Base-by-base conservation (phyloP, 2,888 invertebrate species). In the Flexamia atlantica region DNA sequence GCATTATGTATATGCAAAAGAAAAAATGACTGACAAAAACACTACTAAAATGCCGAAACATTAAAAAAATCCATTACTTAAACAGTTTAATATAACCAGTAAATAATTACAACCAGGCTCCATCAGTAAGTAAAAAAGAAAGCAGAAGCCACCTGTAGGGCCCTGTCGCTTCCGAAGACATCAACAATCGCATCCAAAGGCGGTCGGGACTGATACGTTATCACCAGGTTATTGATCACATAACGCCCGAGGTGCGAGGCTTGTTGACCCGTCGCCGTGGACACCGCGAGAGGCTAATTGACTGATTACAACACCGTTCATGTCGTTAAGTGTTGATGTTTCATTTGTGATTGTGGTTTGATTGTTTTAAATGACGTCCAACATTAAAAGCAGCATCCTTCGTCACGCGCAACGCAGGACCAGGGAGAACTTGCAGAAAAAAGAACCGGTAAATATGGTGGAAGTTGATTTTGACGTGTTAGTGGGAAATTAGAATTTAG, bases 361-460 rank as follows among this genome's bases (percentile, higher is more conserved):
- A 20, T 53, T 12, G 60, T 60, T 23, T 4, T 60, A 23, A 53
- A 20, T 9, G 17, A 72, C 40, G 72, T 12, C 72, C 5, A 40
- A 10, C 23, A 72, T 72, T 4, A 72, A 72, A 28, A 40, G 40
- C 40, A 72, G 72, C 72, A 72, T 72, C 3, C 40, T 72, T 20
- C 72, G 72, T 14, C 72, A 72, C 17, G 72, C 72, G 7, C 72
- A 72, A 20, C 72, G 72, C 20, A 36, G 72, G 17, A 72, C 72
- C 10, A 72, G n/a, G 20, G n/a, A 28, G 23, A 40, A 20, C 10
- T n/a, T 72, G 36, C 64, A 28, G 64, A 72, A 72, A 20, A 72
- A 72, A 23, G 72, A 72, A 30, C 64, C 64, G 64, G 64, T 64
- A 64, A 64, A 64, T 64, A 64, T 64, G 57, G 17, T 36, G 4